phyloP scores from a whole-genome alignment of 2,113 vertebrate genomes.

The Gymnorhina tibicen region DNA sequence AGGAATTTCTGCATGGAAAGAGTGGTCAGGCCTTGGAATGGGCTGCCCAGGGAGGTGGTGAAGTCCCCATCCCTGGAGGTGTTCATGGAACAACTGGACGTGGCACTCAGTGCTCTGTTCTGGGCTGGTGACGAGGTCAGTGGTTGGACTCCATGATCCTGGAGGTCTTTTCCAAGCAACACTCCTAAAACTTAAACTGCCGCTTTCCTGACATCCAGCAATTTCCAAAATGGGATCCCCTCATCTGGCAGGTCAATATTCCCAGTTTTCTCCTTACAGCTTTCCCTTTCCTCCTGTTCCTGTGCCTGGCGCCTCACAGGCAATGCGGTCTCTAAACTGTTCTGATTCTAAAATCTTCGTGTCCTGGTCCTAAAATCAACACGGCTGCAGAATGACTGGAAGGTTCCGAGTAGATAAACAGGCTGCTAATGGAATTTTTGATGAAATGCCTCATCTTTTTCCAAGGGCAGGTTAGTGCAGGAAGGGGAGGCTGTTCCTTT shows the following conservation, averaged over 20 bases:
- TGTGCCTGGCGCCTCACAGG: not conserved
- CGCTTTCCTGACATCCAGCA: not conserved
- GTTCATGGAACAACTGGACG: accelerated
- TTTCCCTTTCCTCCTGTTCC: not conserved
- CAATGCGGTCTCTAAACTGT: not conserved
- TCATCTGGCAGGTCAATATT: not conserved
- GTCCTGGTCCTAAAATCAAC: not conserved
- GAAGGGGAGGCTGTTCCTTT: not conserved
- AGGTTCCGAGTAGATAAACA: not conserved
- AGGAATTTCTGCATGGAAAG: accelerated
- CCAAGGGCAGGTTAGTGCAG: not conserved
- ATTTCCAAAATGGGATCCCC: not conserved
- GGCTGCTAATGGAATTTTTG: not conserved
- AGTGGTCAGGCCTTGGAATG: not conserved
- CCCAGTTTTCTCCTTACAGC: not conserved
- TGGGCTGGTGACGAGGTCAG: not conserved
- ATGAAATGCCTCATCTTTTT: not conserved
- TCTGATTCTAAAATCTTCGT: not conserved
- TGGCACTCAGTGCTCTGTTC: not conserved
- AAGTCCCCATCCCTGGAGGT: not conserved
- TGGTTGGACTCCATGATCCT: not conserved
- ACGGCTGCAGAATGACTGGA: not conserved
- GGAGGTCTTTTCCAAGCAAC: not conserved
- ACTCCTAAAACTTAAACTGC: not conserved
- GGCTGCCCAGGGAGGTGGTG: not conserved